Conservation (phyloP, 2,797 vertebrate genomes). For the Sebastiscus tertius region DNA sequence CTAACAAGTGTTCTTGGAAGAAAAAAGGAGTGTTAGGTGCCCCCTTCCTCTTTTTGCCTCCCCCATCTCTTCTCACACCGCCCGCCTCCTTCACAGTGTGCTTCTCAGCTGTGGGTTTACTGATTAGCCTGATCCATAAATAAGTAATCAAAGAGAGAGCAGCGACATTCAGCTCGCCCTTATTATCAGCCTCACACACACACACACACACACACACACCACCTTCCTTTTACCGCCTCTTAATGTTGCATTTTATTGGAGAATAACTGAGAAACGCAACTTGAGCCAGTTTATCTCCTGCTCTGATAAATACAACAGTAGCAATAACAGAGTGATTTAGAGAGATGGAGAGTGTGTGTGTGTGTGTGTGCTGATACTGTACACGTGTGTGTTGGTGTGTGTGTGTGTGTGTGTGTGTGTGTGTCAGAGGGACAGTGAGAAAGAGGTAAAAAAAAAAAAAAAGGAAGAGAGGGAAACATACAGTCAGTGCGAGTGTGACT, state of each 20-base stretch:
- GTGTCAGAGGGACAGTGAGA: constrained; percentile 28
- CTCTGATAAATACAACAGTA: neutral
- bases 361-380: neutral
- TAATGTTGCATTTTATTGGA: neutral
- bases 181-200: constrained; percentile 44
- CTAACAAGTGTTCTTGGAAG: constrained; percentile 40
- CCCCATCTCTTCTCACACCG: constrained; percentile 31
- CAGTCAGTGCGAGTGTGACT: constrained; percentile 80
- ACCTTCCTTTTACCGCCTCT: neutral
- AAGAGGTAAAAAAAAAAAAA: neutral
- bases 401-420: neutral
- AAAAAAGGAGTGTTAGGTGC: constrained; percentile 28
- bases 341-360: neutral
- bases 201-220: neutral
- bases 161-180: constrained; percentile 53
- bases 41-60: constrained; percentile 18
- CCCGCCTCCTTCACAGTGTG: constrained; percentile 50
- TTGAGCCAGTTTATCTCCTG: neutral
- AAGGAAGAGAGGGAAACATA: constrained; percentile 59
- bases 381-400: neutral
- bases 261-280: neutral
- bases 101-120: constrained; percentile 68
- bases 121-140: constrained; percentile 79
- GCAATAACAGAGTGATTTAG: neutral
- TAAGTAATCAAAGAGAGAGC: constrained; percentile 75